Base-by-base conservation (phyloP, 2,797 vertebrate genomes). In the Myiotriccus ornatus region DNA sequence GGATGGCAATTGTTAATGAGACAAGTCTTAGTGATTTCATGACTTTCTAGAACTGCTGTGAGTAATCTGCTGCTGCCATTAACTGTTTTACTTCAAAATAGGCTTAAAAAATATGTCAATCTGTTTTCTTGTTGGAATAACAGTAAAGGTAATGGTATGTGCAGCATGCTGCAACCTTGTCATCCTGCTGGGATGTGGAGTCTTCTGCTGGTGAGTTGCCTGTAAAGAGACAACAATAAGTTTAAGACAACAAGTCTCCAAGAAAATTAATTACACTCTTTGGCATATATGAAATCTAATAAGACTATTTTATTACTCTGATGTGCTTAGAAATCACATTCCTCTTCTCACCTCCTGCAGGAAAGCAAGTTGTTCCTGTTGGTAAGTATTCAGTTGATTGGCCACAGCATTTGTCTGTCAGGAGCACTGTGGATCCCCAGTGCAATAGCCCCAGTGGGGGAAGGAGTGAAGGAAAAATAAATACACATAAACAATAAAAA, bases 351-450 rank as follows among this genome's bases (percentile, higher is more conserved):
- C 43, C 8, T 50, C 50, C 14, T 39, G 7, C 41, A 68, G 34
- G 27, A 74, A 55, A 76, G 32, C 8, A 34, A 21, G 23, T 37
- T 57, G 15, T 43, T 88, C 30, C 9, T 73, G 60, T 52, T 1
- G 1, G 7, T n/a, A 7, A 0, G 0, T 53, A 17, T 19, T 63
- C 24, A 3, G 18, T 14, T 27, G 57, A 37, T 19, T 56, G 47
- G 24, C 32, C 1, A 0, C 4, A 27, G 27, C 2, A 0, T 35
- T 83, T 80, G 10, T 44, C n/a, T 83, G 73, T 23, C 10, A 14
- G 64, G 55, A 69, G 13, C 49, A 10, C 62, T 30, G 27, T 1
- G 27, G 39, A 41, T 35, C 30, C 24, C 8, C 1, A 0, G 8
- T 18, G 18, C 15, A 81, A 4, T 39, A 50, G 13, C 20, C 5